phyloP scores from a whole-genome alignment of 2,888 invertebrate species.

The Acanthosepion lycidas region DNA sequence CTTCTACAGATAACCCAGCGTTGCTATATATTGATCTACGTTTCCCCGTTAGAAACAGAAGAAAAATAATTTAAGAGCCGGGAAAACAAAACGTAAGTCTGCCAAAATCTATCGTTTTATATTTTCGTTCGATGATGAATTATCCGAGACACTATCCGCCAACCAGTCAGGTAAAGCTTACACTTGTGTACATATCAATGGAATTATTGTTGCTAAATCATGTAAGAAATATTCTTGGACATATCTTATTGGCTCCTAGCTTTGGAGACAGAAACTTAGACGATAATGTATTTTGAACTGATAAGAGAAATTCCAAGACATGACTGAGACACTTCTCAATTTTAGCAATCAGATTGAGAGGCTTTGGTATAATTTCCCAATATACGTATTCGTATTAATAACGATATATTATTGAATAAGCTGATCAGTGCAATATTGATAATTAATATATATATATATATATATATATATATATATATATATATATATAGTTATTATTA shows the following conservation, averaged over 20 bases:
- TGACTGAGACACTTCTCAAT: background rate
- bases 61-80: background rate
- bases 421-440: no score
- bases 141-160: background rate
- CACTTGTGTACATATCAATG: background rate
- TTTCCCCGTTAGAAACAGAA: background rate
- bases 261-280: background rate
- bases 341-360: background rate
- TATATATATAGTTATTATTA: no score
- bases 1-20: background rate
- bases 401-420: no score
- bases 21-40: background rate
- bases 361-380: background rate
- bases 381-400: no score
- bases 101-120: background rate
- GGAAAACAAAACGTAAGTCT: background rate
- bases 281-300: background rate
- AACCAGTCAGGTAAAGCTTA: background rate
- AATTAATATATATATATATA: no score
- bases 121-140: background rate
- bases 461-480: no score
- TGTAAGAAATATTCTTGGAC: background rate
- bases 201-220: background rate
- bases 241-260: background rate
- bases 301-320: background rate